Evolutionary conservation across 2,113 vertebrate species (phyloP).

Genomic region (Hemiprocne comata): DNA sequence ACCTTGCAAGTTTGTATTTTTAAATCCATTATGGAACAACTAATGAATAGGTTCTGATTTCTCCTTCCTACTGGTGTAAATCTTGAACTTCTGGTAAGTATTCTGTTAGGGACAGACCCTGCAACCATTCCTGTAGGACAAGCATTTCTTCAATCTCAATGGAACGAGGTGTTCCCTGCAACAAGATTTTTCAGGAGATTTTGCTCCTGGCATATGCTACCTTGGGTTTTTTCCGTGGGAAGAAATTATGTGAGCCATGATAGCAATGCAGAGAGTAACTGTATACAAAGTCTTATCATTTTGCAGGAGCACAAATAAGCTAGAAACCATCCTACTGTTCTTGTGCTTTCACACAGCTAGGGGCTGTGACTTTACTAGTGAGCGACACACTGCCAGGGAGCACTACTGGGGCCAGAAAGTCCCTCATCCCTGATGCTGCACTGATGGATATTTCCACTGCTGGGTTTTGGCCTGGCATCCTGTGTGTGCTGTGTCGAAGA

Average conservation of each 20-base stretch:
- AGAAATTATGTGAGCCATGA: neutral
- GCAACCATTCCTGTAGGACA: neutral
- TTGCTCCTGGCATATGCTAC: neutral
- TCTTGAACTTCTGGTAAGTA: neutral
- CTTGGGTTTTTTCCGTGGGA: neutral
- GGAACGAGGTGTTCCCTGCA: neutral
- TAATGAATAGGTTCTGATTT: constrained; percentile 63
- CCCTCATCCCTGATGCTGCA: neutral
- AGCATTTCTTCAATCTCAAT: neutral
- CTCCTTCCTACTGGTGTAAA: neutral
- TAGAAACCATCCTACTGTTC: neutral
- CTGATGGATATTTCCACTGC: neutral
- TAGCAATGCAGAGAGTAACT: neutral
- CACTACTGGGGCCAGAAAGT: neutral
- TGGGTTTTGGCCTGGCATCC: neutral
- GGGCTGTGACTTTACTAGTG: neutral
- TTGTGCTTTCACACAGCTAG: neutral
- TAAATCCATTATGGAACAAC: constrained; percentile 61
- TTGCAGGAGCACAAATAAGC: neutral
- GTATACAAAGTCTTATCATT: neutral
- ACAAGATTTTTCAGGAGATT: neutral
- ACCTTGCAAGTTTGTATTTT: constrained; percentile 65
- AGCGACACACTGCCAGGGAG: neutral
- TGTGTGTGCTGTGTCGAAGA: neutral
- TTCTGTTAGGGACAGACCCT: neutral